Evolutionary conservation across 2,113 vertebrate genomes (phyloP), one percentile per base, ranked within the genome.

Genomic region (Stegostoma tigrinum): DNA sequence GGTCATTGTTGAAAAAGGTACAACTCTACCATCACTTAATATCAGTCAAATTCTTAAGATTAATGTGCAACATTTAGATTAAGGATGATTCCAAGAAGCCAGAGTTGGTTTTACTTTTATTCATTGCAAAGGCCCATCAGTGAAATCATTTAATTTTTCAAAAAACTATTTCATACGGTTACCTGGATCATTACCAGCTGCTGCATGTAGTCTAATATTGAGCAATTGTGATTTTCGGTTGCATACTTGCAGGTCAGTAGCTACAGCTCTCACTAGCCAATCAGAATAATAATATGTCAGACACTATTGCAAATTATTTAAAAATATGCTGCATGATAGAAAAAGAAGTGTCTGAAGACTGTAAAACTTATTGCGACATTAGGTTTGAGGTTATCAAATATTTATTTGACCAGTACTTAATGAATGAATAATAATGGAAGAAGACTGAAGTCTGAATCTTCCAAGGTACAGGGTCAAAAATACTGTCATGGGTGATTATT

Each of bases 341-440:
- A n/a, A 48, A 94, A 45, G 1, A 2, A 38, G 38, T 94, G 52
- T 55, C 14, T 68, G 91, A 19, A 38, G 91, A 38, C 21, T 94
- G 64, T 45, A 94, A 64, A 61, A 64, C 52, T 61, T 55, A 90
- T n/a, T 90, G 38, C 17, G 68, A 45, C 67, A 95, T 72, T 27
- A 55, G 17, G 42, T 48, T 72, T 70, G 27, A 75, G 94, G 67
- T 14, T 27, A 72, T 72, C 45, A 52, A 72, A 52, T 30, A 75
- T 72, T 24, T 95, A 34, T 72, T 48, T 48, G 48, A 45, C 10
- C 64, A 94, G 38, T 23, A 48, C 70, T 66, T 94, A 45, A 12
- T 95, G 42, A 72, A 95, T 95, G 48, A 45, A 45, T 45, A 95
- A 72, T 95, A 30, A 34, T 52, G 24, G 67, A 95, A 75, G 68